Evolutionary conservation across 2,113 vertebrate genomes (phyloP).

Genomic region (Pangasianodon gigas): DNA sequence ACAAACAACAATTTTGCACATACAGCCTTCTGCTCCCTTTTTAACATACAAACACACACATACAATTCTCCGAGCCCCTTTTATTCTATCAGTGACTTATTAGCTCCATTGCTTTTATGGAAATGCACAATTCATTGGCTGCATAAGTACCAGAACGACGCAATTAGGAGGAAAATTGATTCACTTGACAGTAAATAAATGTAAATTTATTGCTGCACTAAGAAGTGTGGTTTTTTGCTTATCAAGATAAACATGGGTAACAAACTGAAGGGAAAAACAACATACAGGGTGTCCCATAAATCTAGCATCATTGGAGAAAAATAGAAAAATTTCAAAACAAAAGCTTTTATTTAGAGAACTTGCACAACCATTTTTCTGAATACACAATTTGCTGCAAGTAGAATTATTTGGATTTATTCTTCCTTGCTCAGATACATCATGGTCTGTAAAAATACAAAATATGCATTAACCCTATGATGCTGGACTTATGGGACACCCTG

Average conservation of each 20-base stretch:
- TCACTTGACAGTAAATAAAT: conserved; percentile 47
- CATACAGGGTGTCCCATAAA: background rate
- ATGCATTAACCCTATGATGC: background rate
- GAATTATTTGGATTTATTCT: background rate
- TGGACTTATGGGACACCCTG: background rate
- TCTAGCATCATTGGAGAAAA: background rate
- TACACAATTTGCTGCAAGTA: background rate
- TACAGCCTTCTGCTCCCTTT: background rate
- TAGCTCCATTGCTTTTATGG: conserved; percentile 30
- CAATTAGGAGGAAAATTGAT: conserved; percentile 45
- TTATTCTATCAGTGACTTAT: conserved; percentile 47
- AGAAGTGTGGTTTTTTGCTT: conserved; percentile 19
- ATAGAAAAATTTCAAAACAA: background rate
- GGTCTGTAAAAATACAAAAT: background rate
- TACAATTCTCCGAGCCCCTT: conserved; percentile 22
- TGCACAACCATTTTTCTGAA: background rate
- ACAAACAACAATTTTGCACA: background rate
- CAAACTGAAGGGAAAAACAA: background rate
- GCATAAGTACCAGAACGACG: conserved; percentile 30
- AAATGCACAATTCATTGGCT: conserved; percentile 36
- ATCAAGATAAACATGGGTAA: background rate
- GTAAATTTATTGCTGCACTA: conserved; percentile 48
- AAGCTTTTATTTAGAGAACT: background rate
- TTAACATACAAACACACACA: conserved; percentile 13
- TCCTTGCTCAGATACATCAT: background rate